Conservation (phyloP, 1,140 invertebrate genomes). For the Papilio machaon region DNA sequence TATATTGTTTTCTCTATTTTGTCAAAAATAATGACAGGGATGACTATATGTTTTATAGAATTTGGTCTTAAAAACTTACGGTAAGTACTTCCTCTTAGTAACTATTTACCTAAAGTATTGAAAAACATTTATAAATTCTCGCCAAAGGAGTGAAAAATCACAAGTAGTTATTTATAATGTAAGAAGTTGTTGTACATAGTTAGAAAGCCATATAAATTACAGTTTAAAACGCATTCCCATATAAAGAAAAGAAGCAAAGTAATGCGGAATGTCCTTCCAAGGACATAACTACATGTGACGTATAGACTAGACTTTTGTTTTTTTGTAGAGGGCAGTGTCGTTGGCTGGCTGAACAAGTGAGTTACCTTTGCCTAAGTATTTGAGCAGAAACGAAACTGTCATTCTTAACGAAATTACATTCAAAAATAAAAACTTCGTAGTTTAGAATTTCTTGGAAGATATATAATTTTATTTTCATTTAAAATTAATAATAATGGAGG, state of each 20-base stretch:
- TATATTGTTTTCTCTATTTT: no score
- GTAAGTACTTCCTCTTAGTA: no score
- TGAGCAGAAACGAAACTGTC: neutral
- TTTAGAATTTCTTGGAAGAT: no score
- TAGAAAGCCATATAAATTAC: slow-evolving; percentile 5
- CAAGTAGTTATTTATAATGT: neutral
- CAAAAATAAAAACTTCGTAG: no score
- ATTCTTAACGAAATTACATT: neutral
- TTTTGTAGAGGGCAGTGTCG: neutral
- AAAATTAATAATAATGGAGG: neutral
- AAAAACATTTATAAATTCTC: no score
- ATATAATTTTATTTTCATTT: no score
- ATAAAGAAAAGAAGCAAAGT: neutral
- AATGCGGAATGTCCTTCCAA: slow-evolving; percentile 18
- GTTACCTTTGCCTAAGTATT: neutral
- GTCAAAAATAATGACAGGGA: no score
- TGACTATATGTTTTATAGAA: no score
- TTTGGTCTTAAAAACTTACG: no score
- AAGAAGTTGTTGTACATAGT: neutral
- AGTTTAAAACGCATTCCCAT: slow-evolving; percentile 8
- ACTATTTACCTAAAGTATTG: no score
- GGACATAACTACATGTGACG: slow-evolving; percentile 6
- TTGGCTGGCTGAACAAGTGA: neutral
- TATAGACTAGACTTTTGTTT: slow-evolving; percentile 8
- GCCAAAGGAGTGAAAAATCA: no score